Percentiles rank a stretch among this genome's conserved stretches.
Evolutionary conservation across 2,797 vertebrate genomes (phyloP).

Genomic region (Aldrovandia affinis): DNA sequence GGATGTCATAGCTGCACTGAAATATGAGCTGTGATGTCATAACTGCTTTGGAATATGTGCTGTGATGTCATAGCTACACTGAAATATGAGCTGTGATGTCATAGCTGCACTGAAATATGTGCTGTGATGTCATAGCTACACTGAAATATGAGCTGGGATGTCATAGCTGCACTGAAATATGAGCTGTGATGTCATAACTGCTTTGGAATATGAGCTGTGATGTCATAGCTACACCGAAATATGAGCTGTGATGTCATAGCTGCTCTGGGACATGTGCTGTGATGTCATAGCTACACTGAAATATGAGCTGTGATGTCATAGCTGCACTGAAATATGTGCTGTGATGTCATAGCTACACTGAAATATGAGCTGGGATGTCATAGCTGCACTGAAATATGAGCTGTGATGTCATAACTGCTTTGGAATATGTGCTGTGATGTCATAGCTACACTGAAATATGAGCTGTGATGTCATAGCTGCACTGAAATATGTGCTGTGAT

Average conservation of each 20-base stretch:
- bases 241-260: neutral
- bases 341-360: neutral
- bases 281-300: neutral
- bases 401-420: neutral
- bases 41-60: neutral
- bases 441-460: neutral
- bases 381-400: neutral
- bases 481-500: neutral
- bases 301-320: neutral
- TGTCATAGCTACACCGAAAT: neutral
- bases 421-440: no score
- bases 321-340: neutral
- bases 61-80: constrained; percentile 1
- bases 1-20: no score
- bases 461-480: neutral
- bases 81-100: no score
- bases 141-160: neutral
- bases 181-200: neutral
- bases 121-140: neutral
- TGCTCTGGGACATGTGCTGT: no score
- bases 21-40: neutral
- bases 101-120: neutral
- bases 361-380: no score
- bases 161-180: neutral
- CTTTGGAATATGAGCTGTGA: no score